phyloP scores from a whole-genome alignment of 2,797 vertebrate genomes.

The Lerista edwardsae region DNA sequence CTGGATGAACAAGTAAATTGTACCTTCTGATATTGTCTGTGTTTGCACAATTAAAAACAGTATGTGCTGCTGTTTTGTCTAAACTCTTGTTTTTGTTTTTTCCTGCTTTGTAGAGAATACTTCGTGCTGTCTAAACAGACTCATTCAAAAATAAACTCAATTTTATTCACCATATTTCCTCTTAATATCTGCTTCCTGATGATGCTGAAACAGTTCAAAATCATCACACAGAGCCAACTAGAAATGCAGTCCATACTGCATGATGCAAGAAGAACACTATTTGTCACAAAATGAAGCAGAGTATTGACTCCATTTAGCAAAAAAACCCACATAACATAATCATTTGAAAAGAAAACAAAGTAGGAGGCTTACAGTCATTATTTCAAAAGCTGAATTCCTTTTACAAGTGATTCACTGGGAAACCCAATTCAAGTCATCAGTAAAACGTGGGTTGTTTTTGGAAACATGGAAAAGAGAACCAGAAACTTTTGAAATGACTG shows the following conservation, averaged over 20 bases:
- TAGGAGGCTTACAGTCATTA: constrained; percentile 37
- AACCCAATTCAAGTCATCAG: constrained; percentile 42
- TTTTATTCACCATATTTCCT: not conserved
- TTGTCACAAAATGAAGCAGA: constrained; percentile 13
- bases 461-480: constrained; percentile 32
- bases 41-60: not conserved
- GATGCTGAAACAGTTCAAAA: not conserved
- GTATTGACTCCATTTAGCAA: not conserved
- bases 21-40: not conserved
- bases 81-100: not conserved
- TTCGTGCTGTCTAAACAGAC: not conserved
- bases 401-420: constrained; percentile 46
- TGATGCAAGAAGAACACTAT: not conserved
- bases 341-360: constrained; percentile 26
- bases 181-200: not conserved
- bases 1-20: not conserved
- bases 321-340: not conserved
- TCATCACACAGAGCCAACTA: not conserved
- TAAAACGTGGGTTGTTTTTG: constrained; percentile 42
- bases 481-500: constrained; percentile 38
- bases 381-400: constrained; percentile 53
- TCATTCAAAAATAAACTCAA: not conserved
- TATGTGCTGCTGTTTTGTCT: not conserved
- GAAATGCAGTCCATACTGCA: not conserved
- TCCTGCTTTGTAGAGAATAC: not conserved